A percentile compares a stretch with the other conserved stretches of the same genome.
phyloP scores from a whole-genome alignment of 1,140 invertebrate genomes.

The Bombus waltoni region DNA sequence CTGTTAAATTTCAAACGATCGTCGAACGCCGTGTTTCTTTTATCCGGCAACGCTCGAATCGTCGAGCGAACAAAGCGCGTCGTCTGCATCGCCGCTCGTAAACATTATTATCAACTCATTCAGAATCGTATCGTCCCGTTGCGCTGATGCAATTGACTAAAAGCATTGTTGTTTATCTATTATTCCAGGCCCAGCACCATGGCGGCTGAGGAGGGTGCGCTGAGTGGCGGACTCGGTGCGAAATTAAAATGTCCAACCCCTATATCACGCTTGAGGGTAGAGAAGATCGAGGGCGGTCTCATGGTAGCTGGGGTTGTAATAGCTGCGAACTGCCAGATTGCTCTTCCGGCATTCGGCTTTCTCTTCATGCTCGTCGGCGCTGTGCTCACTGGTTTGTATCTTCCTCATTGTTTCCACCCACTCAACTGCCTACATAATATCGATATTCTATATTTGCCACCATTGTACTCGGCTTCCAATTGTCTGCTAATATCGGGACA shows the following conservation, averaged over 20 bases:
- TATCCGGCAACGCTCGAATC: not conserved
- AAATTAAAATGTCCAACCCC: conserved; percentile 85
- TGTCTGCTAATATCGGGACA: not conserved
- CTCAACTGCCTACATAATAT: no score
- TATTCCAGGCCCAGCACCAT: conserved; percentile 82
- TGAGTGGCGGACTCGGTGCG: conserved; percentile 77
- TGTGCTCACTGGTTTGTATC: conserved; percentile 86
- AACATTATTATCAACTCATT: not conserved
- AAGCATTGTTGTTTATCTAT: conserved; percentile 46
- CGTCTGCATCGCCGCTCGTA: not conserved
- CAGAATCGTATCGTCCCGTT: no score
- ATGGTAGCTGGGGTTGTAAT: conserved; percentile 89
- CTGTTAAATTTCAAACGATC: not conserved
- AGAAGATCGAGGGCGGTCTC: conserved; percentile 89
- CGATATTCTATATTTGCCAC: not conserved
- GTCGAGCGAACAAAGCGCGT: not conserved
- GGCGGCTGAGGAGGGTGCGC: conserved; percentile 78
- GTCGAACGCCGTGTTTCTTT: not conserved
- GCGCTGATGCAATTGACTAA: not conserved
- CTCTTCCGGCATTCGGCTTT: conserved; percentile 89
- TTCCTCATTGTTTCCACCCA: conserved; percentile 6
- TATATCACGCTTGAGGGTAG: conserved; percentile 86
- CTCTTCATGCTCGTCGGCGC: conserved; percentile 89
- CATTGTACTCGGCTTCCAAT: not conserved
- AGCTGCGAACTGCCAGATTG: conserved; percentile 89